Percentiles rank a stretch among this genome's conserved stretches.
These are phyloP conservation scores for Hydractinia echinata DNA, from an alignment of 30 jellyfish, hydroid and myxozoan species.

Conservation along the genomic window DNA sequence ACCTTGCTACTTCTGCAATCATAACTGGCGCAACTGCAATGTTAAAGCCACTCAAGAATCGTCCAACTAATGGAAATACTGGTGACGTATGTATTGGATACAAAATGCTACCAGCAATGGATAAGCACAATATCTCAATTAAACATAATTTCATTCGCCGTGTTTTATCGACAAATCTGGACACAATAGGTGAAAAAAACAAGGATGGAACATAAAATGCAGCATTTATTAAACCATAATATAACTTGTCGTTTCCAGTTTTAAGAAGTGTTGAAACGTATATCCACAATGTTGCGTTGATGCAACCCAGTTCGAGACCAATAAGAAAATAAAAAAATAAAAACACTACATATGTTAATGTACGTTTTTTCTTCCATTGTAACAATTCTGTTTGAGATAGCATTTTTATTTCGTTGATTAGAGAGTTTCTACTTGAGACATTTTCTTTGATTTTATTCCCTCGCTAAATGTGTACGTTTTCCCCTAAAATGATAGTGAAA, in stretches of 20 bases:
- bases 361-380: slow-evolving; percentile 2
- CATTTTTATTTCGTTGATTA: no score
- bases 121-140: neutral
- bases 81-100: neutral
- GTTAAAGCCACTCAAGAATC: neutral
- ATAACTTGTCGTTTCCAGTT: neutral
- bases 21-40: neutral
- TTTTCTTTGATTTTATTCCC: no score
- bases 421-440: no score
- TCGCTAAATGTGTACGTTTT: no score
- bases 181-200: neutral
- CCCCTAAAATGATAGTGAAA: no score
- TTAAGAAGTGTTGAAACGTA: no score
- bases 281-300: slow-evolving; percentile 10
- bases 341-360: neutral
- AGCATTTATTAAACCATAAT: neutral
- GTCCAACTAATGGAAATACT: neutral
- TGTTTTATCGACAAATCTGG: neutral
- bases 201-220: neutral
- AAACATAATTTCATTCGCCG: neutral
- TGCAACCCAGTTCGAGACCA: neutral
- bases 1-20: neutral
- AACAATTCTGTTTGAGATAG: neutral
- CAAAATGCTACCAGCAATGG: neutral
- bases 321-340: neutral